Evolutionary conservation across 2,888 invertebrate genomes (phyloP), one percentile per base, ranked within the genome.

Genomic region (Drosophila quinaria): DNA sequence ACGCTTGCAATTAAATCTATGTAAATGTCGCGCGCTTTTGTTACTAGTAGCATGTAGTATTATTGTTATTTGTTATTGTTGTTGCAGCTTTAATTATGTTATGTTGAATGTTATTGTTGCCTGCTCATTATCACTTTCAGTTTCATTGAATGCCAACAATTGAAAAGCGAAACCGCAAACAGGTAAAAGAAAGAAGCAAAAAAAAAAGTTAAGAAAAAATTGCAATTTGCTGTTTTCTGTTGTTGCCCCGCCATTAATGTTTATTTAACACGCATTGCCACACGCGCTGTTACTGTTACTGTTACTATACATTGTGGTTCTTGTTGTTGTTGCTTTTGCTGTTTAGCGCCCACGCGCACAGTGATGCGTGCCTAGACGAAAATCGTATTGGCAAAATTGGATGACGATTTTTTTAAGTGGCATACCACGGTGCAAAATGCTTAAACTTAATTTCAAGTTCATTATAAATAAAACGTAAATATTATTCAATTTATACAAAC

Each of bases 401-500:
- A 42, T 3, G 52, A 8, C 25, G 42, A 22, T 11, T 29, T 31
- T 59, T 59, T 22, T 39, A 37, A 9, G 49, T 49, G 60, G 52
- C 62, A 52, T 22, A 69, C 76, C 76, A 76, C 76, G n/a, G 80
- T 76, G 75, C 79, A 39, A 19, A 49, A 29, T 47, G 52, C 51
- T 52, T 44, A 19, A 22, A 51, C 29, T 65, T 69, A 42, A 60
- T 84, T 85, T 85, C 84, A 85, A 85, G 84, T 85, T 85, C 90
- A 85, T 81, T 87, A 87, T 81, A 78, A 87, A 89, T 66, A 84
- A 87, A 85, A 89, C 89, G 89, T 85, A 87, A 85, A 85, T 89
- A 85, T 85, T 84, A 87, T 84, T 89, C 81, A 89, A 84, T 85
- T 81, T 81, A 78, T 84, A 81, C 73, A 84, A 80, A 75, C 84